A percentile compares a stretch with the other conserved stretches of the same genome.
phyloP scores from a whole-genome alignment of 2,113 vertebrate genomes.

The Bettongia penicillata region DNA sequence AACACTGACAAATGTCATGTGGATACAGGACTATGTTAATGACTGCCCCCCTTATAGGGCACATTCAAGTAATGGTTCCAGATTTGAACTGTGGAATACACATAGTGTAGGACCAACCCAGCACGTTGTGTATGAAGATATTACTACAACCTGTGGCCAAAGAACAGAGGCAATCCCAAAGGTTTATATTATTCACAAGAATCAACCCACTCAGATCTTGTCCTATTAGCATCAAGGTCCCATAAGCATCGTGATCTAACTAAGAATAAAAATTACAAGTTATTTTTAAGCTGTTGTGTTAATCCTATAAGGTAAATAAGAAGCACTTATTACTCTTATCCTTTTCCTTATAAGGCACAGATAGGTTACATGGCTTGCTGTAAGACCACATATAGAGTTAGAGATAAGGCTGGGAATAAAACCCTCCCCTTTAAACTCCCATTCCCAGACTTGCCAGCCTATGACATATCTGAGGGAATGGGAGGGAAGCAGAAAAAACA shows the following conservation, averaged over 20 bases:
- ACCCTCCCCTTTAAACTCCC: neutral
- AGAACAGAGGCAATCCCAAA: neutral
- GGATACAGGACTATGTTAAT: neutral
- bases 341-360: neutral
- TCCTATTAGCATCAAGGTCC: neutral
- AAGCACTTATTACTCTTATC: neutral
- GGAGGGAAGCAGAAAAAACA: neutral
- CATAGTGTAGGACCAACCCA: neutral
- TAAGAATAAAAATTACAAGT: neutral
- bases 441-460: neutral
- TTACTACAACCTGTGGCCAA: neutral
- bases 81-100: neutral
- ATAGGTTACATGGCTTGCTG: neutral
- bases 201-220: neutral
- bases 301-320: neutral
- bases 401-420: neutral
- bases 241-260: neutral
- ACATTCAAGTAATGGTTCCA: neutral
- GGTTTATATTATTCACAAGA: neutral
- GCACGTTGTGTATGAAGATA: neutral
- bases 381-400: neutral
- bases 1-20: neutral
- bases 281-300: neutral
- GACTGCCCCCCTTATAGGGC: neutral
- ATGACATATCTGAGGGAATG: neutral